phyloP scores from a whole-genome alignment of 2,797 vertebrate genomes.

The Poeciliopsis presidionis region DNA sequence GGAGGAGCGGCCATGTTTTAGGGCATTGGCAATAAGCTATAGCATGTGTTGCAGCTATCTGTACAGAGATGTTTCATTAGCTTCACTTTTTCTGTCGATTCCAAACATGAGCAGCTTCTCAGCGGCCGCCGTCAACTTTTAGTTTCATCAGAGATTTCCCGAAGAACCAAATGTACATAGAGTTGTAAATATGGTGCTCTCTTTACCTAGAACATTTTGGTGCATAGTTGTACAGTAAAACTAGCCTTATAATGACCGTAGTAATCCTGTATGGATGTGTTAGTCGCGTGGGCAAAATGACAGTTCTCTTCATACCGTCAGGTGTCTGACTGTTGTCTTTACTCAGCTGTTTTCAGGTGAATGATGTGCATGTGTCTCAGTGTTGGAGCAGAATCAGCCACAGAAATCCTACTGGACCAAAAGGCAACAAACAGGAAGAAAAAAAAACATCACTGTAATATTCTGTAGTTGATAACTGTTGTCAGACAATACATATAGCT shows the following conservation, averaged over 20 bases:
- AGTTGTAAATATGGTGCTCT: constrained; percentile 89
- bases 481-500: constrained; percentile 92
- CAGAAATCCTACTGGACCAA: constrained; percentile 91
- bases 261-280: constrained; percentile 80
- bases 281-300: constrained; percentile 43
- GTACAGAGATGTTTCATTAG: constrained; percentile 82
- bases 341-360: constrained; percentile 84
- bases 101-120: constrained; percentile 81
- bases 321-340: constrained; percentile 84
- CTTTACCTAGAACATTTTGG: constrained; percentile 83
- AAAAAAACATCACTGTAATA: constrained; percentile 79
- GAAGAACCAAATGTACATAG: constrained; percentile 84
- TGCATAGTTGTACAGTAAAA: constrained; percentile 88
- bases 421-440: constrained; percentile 58
- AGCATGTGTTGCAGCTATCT: constrained; percentile 89
- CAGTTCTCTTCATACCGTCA: constrained; percentile 71
- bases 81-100: constrained; percentile 69
- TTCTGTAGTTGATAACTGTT: constrained; percentile 92
- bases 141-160: constrained; percentile 42
- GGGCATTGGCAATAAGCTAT: constrained; percentile 99
- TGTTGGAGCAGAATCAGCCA: constrained; percentile 82
- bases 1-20: constrained; percentile 62
- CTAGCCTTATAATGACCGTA: constrained; percentile 87
- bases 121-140: constrained; percentile 82
- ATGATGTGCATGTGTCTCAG: constrained; percentile 93